A percentile compares a stretch with the other conserved stretches of the same genome.
phyloP scores from a whole-genome alignment of 2,888 invertebrate genomes.

The Diplolepis rosae region DNA sequence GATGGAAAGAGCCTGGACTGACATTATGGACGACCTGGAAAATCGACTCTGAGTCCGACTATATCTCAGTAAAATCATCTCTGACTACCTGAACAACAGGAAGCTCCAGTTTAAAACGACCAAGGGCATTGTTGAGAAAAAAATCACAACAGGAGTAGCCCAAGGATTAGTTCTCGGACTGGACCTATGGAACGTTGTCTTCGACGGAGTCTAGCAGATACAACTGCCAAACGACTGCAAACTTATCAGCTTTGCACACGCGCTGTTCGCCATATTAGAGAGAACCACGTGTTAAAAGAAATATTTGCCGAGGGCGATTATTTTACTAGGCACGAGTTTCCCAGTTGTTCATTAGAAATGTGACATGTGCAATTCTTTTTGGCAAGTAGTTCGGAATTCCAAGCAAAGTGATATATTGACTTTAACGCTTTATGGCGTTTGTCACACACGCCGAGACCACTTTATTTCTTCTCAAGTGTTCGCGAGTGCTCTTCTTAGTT shows the following conservation, averaged over 20 bases:
- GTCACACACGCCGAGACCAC: no score
- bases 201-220: background rate
- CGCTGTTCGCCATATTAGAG: no score
- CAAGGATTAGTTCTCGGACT: constrained; percentile 29
- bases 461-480: no score
- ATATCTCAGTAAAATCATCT: constrained; percentile 17
- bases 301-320: no score
- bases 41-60: background rate
- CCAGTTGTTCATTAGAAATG: no score
- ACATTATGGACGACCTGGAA: background rate
- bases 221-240: background rate
- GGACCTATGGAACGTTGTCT: constrained; percentile 33
- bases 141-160: constrained; percentile 14
- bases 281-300: no score
- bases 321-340: no score
- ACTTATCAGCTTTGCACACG: background rate
- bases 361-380: no score
- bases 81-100: constrained; percentile 18
- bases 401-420: no score
- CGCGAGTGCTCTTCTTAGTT: no score
- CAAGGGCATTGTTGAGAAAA: background rate
- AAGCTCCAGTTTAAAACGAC: constrained; percentile 25
- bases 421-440: no score
- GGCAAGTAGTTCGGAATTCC: no score
- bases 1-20: background rate